Conservation (phyloP, 2,888 invertebrate species). For the Napeogenes sylphis region DNA sequence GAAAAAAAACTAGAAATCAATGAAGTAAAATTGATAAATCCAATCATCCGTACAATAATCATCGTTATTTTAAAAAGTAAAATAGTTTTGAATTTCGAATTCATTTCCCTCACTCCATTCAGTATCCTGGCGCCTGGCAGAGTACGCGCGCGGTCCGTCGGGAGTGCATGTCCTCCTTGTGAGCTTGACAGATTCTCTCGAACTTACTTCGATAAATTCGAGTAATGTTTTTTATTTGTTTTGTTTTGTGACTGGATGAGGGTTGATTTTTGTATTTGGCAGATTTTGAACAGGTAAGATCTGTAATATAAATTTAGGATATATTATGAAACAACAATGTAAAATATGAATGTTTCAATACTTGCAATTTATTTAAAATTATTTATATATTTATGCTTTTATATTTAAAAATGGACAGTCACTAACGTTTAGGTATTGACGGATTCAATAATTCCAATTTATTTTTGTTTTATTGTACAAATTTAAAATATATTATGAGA, state of each 20-base stretch:
- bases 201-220: conserved; percentile 33
- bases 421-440: no score
- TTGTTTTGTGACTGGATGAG: conserved; percentile 18
- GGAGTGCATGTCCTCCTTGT: conserved; percentile 47
- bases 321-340: not conserved
- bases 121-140: conserved; percentile 45
- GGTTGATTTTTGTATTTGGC: conserved; percentile 12
- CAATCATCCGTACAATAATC: not conserved
- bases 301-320: not conserved
- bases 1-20: conserved; percentile 3
- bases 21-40: not conserved
- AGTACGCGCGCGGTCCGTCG: conserved; percentile 52
- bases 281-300: conserved; percentile 15
- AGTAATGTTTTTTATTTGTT: conserved; percentile 10
- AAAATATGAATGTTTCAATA: no score
- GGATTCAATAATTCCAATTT: no score
- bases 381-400: no score
- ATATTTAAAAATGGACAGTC: no score
- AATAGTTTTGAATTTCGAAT: conserved; percentile 18
- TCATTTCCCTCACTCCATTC: conserved; percentile 15
- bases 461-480: no score
- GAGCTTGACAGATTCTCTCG: conserved; percentile 14
- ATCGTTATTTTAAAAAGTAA: not conserved
- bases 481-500: no score
- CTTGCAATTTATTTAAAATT: no score